Evolutionary conservation across 1,140 invertebrate species (phyloP), one percentile per base, ranked within the genome.

Genomic region (Acromyrmex charruanus): DNA sequence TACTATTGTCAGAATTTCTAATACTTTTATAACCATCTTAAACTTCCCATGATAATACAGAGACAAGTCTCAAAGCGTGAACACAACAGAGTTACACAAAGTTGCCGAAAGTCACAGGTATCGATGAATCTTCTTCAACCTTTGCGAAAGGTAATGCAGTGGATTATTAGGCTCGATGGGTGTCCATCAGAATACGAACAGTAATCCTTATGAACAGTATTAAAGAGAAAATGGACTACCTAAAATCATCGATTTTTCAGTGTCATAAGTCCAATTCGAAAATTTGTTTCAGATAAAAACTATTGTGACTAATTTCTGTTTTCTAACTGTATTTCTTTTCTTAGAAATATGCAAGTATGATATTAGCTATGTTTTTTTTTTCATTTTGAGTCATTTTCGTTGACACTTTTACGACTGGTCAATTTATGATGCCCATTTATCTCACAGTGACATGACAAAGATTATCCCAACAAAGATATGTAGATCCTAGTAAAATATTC

Each of bases 1-100:
- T 87, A 85, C 84, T 89, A 49, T 25, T 90, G 91, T 93, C 89
- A 93, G 77, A 87, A 89, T 84, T 86, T 85, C 86, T 88, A 91
- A 92, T 87, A 93, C 85, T 94, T 94, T 94, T 94, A 94, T 86
- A 89, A 86, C 90, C 77, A 84, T 84, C 89, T 91, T 88, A 88
- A 87, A 81, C 68, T 87, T 89, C 77, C 86, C 80, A 89, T 93
- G 92, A 92, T 93, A 88, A 90, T 66, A 25, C 69, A 69, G 86
- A 85, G 21, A 21, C 82, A 88, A 58, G 82, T 86, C 88, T 87
- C 80, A 66, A 88, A 88, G 18, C n/a, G 44, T 12, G 14, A 58
- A 35, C 5, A 58, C 49, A 25, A 58, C 49, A 25, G 25, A 74
- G 69, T 92, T 72, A 87, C 85, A 91, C 91, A 91, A 93, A 93